Percentiles rank a stretch among this genome's conserved stretches.
Conservation (phyloP, 2,888 invertebrate species). For the Xanthorhoe spadicearia region DNA sequence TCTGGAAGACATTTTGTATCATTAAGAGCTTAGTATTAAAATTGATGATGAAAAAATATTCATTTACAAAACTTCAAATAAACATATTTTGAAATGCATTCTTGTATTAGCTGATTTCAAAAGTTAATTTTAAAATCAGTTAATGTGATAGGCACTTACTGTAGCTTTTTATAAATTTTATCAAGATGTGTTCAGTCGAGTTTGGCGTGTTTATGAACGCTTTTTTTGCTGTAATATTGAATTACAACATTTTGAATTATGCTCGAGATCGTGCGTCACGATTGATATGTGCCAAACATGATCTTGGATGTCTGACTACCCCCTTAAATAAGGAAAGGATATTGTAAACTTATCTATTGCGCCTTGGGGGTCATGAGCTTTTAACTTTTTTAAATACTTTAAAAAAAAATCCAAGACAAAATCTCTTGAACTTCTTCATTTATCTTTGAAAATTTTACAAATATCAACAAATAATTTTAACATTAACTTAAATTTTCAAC, state of each 20-base stretch:
- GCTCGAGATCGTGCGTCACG: no score
- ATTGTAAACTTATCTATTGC: no score
- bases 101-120: constrained; percentile 19
- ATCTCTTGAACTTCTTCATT: neutral
- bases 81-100: constrained; percentile 3
- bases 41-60: neutral
- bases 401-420: neutral
- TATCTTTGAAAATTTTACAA: neutral
- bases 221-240: neutral
- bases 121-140: constrained; percentile 10
- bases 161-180: constrained; percentile 10
- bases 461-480: neutral
- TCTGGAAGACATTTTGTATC: constrained; percentile 22
- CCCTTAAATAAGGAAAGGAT: no score
- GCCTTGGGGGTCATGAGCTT: no score
- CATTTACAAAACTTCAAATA: constrained; percentile 21
- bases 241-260: no score
- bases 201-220: neutral
- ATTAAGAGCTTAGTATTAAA: constrained; percentile 26
- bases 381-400: no score
- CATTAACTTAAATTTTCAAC: constrained; percentile 3
- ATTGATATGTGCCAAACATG: no score
- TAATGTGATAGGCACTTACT: constrained; percentile 8
- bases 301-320: no score
- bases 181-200: constrained; percentile 2